Evolutionary conservation across 2,797 vertebrate species (phyloP).

Genomic region (Potorous gilbertii): DNA sequence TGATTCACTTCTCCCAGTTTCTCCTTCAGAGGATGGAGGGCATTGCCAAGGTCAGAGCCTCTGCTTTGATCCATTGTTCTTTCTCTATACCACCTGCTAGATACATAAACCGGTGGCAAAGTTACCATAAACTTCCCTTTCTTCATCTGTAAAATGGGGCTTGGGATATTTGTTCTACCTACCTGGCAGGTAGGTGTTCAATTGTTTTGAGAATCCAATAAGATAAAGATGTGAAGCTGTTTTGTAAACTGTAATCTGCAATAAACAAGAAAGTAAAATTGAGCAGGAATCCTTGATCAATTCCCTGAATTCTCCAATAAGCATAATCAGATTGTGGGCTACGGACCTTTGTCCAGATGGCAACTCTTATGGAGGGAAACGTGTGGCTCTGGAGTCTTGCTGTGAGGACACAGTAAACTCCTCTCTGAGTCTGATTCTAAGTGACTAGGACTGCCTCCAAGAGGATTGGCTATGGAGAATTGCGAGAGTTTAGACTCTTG

Average conservation of each 20-base stretch:
- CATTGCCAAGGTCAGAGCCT: neutral
- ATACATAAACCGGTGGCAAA: neutral
- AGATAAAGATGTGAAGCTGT: neutral
- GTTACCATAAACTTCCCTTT: neutral
- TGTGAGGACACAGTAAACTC: neutral
- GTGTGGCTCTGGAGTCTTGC: neutral
- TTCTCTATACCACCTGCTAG: neutral
- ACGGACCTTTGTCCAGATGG: neutral
- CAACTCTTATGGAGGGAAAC: neutral
- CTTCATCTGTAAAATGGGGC: neutral
- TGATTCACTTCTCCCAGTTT: neutral
- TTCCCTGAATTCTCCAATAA: neutral
- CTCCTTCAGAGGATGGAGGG: neutral
- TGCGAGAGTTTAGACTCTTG: neutral
- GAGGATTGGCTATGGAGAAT: neutral
- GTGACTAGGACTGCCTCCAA: neutral
- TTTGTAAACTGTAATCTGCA: neutral
- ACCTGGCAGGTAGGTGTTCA: too few species aligned
- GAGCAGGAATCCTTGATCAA: neutral
- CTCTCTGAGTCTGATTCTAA: neutral
- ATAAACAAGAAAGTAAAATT: neutral
- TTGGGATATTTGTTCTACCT: neutral
- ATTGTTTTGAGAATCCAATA: neutral
- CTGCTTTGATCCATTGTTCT: neutral
- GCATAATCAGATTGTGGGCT: neutral